Conservation (phyloP, 2,113 vertebrate species). For the Xyliphius kryptos region DNA sequence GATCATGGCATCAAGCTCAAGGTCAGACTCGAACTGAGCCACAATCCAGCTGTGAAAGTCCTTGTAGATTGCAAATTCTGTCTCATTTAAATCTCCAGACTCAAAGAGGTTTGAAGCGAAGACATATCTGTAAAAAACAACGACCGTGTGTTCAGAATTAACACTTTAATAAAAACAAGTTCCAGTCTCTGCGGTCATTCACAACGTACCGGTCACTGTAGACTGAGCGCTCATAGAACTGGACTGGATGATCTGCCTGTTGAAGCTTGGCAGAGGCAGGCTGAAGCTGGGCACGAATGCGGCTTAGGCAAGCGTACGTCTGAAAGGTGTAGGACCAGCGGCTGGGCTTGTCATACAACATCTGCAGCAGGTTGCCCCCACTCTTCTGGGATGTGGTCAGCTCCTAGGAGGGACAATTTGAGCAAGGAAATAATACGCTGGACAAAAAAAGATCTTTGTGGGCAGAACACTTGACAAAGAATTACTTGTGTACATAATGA, state of each 20-base stretch:
- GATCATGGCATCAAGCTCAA: conserved; percentile 75
- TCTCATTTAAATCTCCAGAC: conserved; percentile 68
- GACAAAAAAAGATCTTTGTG: no score
- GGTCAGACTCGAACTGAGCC: conserved; percentile 65
- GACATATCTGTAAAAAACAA: conserved; percentile 61
- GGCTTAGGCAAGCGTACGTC: conserved; percentile 69
- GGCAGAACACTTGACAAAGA: no score
- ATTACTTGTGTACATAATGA: no score
- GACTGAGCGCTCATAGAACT: conserved; percentile 79
- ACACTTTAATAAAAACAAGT: no score
- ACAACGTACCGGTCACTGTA: no score
- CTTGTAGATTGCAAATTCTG: conserved; percentile 75
- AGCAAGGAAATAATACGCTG: no score
- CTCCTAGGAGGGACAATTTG: no score
- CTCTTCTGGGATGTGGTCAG: conserved; percentile 71
- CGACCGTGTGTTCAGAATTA: no score
- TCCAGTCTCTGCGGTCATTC: no score
- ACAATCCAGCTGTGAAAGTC: conserved; percentile 79
- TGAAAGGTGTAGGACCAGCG: conserved; percentile 67
- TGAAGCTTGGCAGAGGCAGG: conserved; percentile 45
- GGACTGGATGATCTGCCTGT: conserved; percentile 46
- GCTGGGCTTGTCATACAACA: conserved; percentile 69
- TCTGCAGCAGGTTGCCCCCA: conserved; percentile 70
- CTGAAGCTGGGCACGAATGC: conserved; percentile 73
- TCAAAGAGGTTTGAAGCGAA: conserved; percentile 78